Evolutionary conservation across 2,797 vertebrate genomes (phyloP), one percentile per base, ranked within the genome.

Genomic region (Lepus townsendii): DNA sequence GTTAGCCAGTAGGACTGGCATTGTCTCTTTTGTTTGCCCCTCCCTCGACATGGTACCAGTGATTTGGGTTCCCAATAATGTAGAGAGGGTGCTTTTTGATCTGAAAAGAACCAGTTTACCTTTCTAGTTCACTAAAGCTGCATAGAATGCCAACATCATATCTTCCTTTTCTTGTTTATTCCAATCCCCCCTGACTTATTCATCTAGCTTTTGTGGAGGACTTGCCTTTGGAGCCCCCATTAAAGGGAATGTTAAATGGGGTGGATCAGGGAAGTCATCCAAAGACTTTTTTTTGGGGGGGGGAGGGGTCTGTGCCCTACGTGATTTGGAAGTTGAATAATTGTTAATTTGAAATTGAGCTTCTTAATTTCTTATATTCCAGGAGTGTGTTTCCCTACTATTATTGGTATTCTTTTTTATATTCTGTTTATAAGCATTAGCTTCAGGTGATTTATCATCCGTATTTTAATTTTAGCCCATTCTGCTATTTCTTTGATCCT

Each of bases 401-500:
- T 72, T 88, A 75, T 50, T 75, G 87, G 13, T 57, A 38, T 50
- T 84, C 50, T 76, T 86, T 83, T 96, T 95, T 66, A 73, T 80
- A 38, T 52, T 93, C 47, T 89, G 38, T 83, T 79, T 76, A 77
- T 90, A 90, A 96, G 72, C 69, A 92, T 90, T 78, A 78, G 76
- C 75, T 89, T 76, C 30, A 90, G 90, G 32, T 90, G 66, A 97
- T 96, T 96, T 96, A 96, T 96, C 8, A 79, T 85, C 65, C 94
- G 54, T 92, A 94, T 96, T 96, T 93, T 92, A 94, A 93, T 95
- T 96, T 97, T 95, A 92, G 79, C 88, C 90, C 88, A 14, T 95
- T 75, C 83, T 94, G 94, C 96, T 96, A 72, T 97, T 96, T 96
- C 42, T 94, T 93, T 77, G 92, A 95, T 84, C 38, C 69, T 63